Conservation (phyloP, 53 echinoderm and acorn worm species). For the Stichopus horrens region DNA sequence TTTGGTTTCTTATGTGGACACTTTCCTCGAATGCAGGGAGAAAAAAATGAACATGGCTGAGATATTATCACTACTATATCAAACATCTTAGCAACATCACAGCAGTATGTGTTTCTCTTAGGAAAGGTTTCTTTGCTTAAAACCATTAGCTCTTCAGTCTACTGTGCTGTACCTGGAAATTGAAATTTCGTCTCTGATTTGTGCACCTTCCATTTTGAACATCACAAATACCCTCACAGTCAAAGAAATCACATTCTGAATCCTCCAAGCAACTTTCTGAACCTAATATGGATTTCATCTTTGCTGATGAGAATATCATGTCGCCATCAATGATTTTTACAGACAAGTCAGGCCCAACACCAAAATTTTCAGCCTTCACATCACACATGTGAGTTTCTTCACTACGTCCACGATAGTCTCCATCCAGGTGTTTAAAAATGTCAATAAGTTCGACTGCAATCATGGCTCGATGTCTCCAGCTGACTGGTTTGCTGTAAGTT, state of each 20-base stretch:
- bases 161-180: constrained; percentile 80
- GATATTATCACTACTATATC: too few relatives aligned
- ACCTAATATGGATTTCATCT: constrained; percentile 62
- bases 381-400: constrained; percentile 75
- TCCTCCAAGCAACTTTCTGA: constrained; percentile 60
- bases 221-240: constrained; percentile 85
- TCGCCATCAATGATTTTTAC: constrained; percentile 89
- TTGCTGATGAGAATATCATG: constrained; percentile 73
- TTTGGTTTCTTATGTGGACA: too few relatives aligned
- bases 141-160: not conserved
- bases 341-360: constrained; percentile 55
- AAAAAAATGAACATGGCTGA: too few relatives aligned
- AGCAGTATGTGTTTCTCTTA: too few relatives aligned
- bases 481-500: constrained; percentile 19
- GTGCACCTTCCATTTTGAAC: constrained; percentile 54
- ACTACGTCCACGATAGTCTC: constrained; percentile 40
- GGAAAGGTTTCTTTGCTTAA: too few relatives aligned
- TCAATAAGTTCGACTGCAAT: constrained; percentile 68
- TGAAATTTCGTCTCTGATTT: constrained; percentile 62
- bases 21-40: too few relatives aligned
- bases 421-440: constrained; percentile 59
- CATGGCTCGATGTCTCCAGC: constrained; percentile 68
- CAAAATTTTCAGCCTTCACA: constrained; percentile 93
- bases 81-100: too few relatives aligned
- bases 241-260: constrained; percentile 91